These are phyloP conservation scores for Drosophila tanythrix DNA, from an alignment of 2,888 invertebrate genomes.

Conservation along the genomic window DNA sequence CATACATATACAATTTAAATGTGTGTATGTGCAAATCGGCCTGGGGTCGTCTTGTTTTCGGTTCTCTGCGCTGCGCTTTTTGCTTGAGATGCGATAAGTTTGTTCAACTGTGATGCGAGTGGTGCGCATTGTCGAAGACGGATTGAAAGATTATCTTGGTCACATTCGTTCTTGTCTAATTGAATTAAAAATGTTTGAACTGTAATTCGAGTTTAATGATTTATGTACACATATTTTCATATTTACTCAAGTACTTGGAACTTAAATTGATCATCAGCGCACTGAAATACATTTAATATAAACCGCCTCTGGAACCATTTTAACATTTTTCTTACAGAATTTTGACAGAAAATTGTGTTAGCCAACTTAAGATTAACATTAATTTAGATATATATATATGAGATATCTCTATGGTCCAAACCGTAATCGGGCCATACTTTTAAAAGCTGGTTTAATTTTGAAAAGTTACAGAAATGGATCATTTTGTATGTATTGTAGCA, in stretches of 20 bases:
- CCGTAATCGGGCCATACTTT: neutral
- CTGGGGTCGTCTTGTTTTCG: constrained; percentile 19
- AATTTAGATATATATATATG: no score
- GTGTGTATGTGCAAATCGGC: constrained; percentile 9
- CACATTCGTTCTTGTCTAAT: constrained; percentile 8
- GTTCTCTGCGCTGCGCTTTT: constrained; percentile 59
- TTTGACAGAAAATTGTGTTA: neutral
- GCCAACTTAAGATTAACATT: neutral
- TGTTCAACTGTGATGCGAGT: constrained; percentile 33
- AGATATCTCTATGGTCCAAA: no score
- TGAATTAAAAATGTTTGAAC: constrained; percentile 41
- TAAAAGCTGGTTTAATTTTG: neutral
- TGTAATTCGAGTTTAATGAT: constrained; percentile 44
- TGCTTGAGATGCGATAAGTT: constrained; percentile 64
- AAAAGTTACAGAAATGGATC: neutral
- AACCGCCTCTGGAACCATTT: neutral
- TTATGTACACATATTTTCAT: constrained; percentile 15
- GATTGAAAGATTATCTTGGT: constrained; percentile 63
- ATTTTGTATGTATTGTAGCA: neutral
- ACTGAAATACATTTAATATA: neutral
- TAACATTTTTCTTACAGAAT: neutral
- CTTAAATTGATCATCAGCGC: neutral
- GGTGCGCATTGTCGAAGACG: constrained; percentile 25
- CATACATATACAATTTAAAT: neutral
- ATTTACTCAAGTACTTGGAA: constrained; percentile 4